A percentile compares a stretch with the other conserved stretches of the same genome.
Evolutionary conservation across 2,888 invertebrate genomes (phyloP).

Genomic region (Leptinotarsa haldemani): DNA sequence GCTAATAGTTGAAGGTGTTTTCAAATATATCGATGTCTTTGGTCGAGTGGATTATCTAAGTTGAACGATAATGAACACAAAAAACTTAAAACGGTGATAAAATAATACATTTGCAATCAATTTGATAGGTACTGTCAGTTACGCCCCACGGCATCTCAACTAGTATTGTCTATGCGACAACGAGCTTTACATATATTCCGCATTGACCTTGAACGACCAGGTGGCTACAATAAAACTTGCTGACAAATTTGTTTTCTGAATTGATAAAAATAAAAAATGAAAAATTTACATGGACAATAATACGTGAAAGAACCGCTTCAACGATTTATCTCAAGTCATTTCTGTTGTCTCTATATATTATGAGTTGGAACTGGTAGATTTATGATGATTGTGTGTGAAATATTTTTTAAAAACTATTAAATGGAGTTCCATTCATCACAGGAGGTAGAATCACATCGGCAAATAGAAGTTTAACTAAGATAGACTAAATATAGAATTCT

Average conservation of each 20-base stretch:
- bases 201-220: not conserved
- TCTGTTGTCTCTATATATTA: not conserved
- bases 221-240: conserved; percentile 7
- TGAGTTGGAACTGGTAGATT: not conserved
- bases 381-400: not conserved
- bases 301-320: not conserved
- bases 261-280: not conserved
- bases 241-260: conserved; percentile 10
- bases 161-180: not conserved
- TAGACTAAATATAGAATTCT: too few species aligned
- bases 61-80: not conserved
- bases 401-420: not conserved
- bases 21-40: too few species aligned
- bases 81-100: not conserved
- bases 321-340: not conserved
- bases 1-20: too few species aligned
- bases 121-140: not conserved
- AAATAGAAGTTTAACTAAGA: too few species aligned
- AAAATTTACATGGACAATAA: not conserved
- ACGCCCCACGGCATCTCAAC: not conserved
- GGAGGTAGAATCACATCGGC: too few species aligned
- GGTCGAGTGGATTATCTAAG: too few species aligned
- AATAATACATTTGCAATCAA: not conserved
- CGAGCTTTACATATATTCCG: not conserved
- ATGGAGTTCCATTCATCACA: too few species aligned